Evolutionary conservation across 2,888 invertebrate species (phyloP).

Genomic region (Galerucella pusilla): DNA sequence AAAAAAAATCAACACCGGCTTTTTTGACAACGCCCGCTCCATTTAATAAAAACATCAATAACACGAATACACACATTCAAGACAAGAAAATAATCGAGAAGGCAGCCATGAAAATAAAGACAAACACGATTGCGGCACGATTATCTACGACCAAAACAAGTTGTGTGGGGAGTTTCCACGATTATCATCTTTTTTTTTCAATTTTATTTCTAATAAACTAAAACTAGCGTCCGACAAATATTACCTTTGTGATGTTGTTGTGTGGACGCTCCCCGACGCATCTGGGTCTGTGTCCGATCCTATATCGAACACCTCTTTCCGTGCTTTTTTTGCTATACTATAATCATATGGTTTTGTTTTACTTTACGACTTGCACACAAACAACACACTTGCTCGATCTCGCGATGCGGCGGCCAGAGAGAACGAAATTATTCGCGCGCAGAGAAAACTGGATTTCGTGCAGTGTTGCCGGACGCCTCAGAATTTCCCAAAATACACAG

Average conservation of each 20-base stretch:
- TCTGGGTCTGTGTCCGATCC: constrained; percentile 59
- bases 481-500: not conserved
- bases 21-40: constrained; percentile 9
- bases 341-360: not conserved
- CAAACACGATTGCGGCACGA: constrained; percentile 8
- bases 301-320: constrained; percentile 15
- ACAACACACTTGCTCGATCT: constrained; percentile 28
- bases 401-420: constrained; percentile 5
- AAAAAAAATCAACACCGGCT: constrained; percentile 11
- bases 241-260: constrained; percentile 67
- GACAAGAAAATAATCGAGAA: not conserved
- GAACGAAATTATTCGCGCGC: constrained; percentile 18
- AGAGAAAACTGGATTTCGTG: constrained; percentile 16
- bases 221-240: constrained; percentile 13
- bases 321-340: not conserved
- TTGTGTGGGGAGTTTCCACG: constrained; percentile 6
- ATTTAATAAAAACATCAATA: constrained; percentile 7
- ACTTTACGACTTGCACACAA: constrained; percentile 9
- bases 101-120: constrained; percentile 19
- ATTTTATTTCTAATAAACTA: not conserved
- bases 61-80: not conserved
- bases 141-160: constrained; percentile 7
- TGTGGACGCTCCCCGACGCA: constrained; percentile 68
- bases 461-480: not conserved
- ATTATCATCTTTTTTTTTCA: not conserved